Base-by-base conservation (phyloP, 2,888 invertebrate species). In the Carterocephalus palaemon region DNA sequence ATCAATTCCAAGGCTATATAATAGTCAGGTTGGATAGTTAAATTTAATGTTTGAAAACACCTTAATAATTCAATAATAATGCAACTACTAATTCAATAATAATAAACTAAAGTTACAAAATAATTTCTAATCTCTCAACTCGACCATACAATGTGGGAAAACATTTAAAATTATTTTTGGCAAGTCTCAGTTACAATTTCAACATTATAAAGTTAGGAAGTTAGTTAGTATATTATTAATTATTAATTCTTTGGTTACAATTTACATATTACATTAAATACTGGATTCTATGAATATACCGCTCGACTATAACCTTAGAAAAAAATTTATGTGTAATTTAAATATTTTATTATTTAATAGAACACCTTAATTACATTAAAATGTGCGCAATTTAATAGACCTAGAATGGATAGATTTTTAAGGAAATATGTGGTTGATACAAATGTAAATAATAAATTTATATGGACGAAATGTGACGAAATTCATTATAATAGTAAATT, bases 371-470 rank as follows among this genome's bases (percentile, higher is more conserved):
- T 43, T 40, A 42, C 42, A 34, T 31, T 41, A 16, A 26, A 37
- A 42, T 49, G 52, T 53, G 51, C 51, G 49, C 28, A 22, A 43
- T 49, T 46, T 34, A 33, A 29, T 29, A 43, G 36, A 37, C 26
- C 20, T 28, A 33, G 28, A 41, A 33, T 47, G 34, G 29, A 22
- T 41, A 42, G 7, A 36, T 36, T 40, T 29, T 32, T 28, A 16
- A 33, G 33, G 8, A 17, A 31, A 40, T 31, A 15, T 41, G 43
- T 36, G 15, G 29, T 43, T 3, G 36, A 43, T 29, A 42, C 28
- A 43, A 29, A 37, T 54, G 52, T 53, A 56, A 54, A 53, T 54
- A 57, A 54, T 52, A 52, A 46, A 40, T 22, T 39, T 41, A 48
- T 42, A 31, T 57, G 56, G 53, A 58, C 54, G 52, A 49, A 51